These are phyloP conservation scores for Athene cunicularia DNA, from an alignment of 2,113 vertebrate species.

Conservation along the genomic window DNA sequence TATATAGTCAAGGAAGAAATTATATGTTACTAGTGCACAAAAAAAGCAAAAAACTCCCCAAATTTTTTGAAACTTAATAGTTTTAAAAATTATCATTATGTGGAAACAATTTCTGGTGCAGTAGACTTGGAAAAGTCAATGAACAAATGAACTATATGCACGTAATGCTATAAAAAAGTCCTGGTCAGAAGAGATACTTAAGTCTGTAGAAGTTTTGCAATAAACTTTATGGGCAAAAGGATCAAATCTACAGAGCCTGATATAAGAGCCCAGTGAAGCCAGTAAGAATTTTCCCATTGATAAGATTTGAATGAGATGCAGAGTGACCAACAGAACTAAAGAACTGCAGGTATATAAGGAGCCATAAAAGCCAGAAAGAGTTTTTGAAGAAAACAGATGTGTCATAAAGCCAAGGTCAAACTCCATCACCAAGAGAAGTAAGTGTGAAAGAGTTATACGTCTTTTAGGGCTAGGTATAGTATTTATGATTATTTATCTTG, in stretches of 20 bases:
- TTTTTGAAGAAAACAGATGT: not conserved
- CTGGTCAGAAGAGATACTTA: not conserved
- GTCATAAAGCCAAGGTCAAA: slow-evolving; percentile 7
- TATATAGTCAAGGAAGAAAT: not conserved
- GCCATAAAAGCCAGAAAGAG: not conserved
- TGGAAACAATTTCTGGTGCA: not conserved
- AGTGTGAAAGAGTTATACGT: not conserved
- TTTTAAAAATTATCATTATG: not conserved
- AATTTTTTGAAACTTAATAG: not conserved
- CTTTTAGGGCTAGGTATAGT: not conserved
- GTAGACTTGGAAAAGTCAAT: not conserved
- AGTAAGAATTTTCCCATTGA: not conserved
- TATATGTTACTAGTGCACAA: not conserved
- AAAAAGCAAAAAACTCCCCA: not conserved
- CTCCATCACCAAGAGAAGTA: not conserved
- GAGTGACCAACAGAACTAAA: not conserved
- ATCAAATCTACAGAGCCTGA: not conserved
- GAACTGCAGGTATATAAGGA: not conserved
- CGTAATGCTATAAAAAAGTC: not conserved
- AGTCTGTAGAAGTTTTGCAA: not conserved
- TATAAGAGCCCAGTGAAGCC: not conserved
- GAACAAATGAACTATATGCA: not conserved
- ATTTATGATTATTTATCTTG: slow-evolving; percentile 58
- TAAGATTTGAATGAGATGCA: not conserved
- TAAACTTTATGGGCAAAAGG: not conserved